phyloP scores from a whole-genome alignment of 2,888 invertebrate genomes.

The Ypsolopha scabrella region DNA sequence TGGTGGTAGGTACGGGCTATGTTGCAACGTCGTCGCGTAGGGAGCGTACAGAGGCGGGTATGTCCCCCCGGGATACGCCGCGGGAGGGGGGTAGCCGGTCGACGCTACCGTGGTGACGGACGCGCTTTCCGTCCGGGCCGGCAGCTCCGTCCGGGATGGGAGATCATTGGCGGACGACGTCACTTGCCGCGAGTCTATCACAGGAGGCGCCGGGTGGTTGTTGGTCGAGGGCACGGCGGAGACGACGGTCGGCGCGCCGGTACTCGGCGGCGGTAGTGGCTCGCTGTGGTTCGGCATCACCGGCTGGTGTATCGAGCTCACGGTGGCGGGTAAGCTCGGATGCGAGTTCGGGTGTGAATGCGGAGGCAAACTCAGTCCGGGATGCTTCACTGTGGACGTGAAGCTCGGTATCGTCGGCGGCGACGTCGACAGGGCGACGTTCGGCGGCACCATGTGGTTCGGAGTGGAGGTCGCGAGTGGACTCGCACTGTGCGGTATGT shows the following conservation, averaged over 20 bases:
- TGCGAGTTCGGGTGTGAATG: conserved; percentile 16
- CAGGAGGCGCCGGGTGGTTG: conserved; percentile 44
- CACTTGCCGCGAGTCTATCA: conserved; percentile 39
- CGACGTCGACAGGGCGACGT: neutral
- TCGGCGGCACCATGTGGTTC: conserved; percentile 29
- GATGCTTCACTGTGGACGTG: conserved; percentile 26
- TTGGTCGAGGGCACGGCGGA: neutral
- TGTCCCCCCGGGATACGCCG: conserved; percentile 75
- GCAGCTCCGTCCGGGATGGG: conserved; percentile 61
- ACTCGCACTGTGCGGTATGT: conserved; percentile 35
- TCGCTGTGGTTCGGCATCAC: conserved; percentile 17
- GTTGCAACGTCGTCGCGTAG: conserved; percentile 78
- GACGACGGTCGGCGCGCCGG: conserved; percentile 11
- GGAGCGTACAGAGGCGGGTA: conserved; percentile 82
- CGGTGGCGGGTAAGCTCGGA: neutral
- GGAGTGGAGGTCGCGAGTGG: conserved; percentile 34
- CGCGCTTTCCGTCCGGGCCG: conserved; percentile 48
- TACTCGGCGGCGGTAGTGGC: conserved; percentile 33
- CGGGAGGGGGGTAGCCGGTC: conserved; percentile 73
- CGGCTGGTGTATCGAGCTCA: neutral
- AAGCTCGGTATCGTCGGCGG: neutral
- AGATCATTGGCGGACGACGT: conserved; percentile 58
- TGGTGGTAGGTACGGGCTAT: conserved; percentile 80
- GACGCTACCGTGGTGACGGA: conserved; percentile 39
- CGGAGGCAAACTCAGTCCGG: conserved; percentile 35